These are phyloP conservation scores for Antennarius maculatus DNA, from an alignment of 2,797 vertebrate species.

Conservation along the genomic window DNA sequence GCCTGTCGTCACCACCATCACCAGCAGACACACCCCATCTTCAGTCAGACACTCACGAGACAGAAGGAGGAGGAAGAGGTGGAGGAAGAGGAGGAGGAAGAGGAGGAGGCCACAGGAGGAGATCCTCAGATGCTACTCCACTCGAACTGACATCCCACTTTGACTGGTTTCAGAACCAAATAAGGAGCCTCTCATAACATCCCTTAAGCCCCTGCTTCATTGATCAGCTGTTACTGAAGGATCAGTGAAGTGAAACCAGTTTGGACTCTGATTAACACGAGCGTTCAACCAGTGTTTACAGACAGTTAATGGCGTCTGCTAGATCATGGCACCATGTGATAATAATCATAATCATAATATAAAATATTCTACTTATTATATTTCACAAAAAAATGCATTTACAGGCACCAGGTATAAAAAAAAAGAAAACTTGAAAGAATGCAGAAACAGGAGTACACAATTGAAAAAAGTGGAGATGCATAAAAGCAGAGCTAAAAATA, in stretches of 20 bases:
- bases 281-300: too few relatives aligned
- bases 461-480: too few relatives aligned
- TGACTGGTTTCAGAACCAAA: background rate
- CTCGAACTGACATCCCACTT: conserved; percentile 1
- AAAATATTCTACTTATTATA: too few relatives aligned
- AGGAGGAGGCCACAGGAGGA: conserved; percentile 39
- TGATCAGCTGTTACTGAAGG: background rate
- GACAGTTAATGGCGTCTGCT: too few relatives aligned
- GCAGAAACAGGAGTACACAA: too few relatives aligned
- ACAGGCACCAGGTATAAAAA: too few relatives aligned
- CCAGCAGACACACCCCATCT: conserved; percentile 78
- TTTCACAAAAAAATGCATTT: too few relatives aligned
- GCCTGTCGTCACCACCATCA: conserved; percentile 25
- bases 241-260: background rate
- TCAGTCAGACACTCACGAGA: conserved; percentile 61
- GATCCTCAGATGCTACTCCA: conserved; percentile 42
- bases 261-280: too few relatives aligned
- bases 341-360: too few relatives aligned
- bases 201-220: background rate
- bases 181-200: background rate
- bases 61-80: conserved; percentile 29
- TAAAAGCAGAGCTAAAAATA: too few relatives aligned
- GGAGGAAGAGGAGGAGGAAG: conserved; percentile 19
- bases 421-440: too few relatives aligned
- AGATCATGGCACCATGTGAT: too few relatives aligned